Percentiles rank a stretch among this genome's conserved stretches.
These are phyloP conservation scores for Cataglyphis altisquamis DNA, from an alignment of 2,888 invertebrate genomes.

Conservation along the genomic window DNA sequence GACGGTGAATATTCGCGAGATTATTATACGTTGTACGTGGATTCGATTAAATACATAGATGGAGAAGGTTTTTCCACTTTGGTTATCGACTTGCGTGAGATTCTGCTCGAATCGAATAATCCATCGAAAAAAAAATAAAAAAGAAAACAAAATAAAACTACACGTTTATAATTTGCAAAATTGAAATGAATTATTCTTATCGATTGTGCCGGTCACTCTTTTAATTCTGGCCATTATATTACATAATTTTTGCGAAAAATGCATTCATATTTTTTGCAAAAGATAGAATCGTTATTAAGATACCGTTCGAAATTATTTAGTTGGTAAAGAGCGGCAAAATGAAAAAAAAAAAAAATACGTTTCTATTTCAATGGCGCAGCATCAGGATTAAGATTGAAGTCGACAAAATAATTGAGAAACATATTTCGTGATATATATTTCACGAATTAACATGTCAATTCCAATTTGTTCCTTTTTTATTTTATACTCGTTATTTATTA, in stretches of 20 bases:
- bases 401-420: neutral
- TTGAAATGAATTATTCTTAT: constrained; percentile 3
- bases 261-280: neutral
- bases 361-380: neutral
- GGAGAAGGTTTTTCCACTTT: neutral
- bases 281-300: constrained; percentile 11
- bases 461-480: neutral
- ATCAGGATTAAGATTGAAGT: neutral
- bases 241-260: neutral
- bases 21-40: neutral
- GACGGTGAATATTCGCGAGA: neutral
- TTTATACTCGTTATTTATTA: neutral
- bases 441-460: constrained; percentile 1
- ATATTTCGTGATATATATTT: neutral
- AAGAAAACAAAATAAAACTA: neutral
- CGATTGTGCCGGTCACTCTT: neutral
- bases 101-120: constrained; percentile 27
- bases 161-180: neutral
- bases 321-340: neutral
- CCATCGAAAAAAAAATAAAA: neutral
- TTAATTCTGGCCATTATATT: neutral
- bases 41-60: constrained; percentile 15
- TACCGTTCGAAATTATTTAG: neutral
- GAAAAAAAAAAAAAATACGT: neutral
- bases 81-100: neutral